Conservation (phyloP, 2,888 invertebrate species). For the Drosophila neonasuta region DNA sequence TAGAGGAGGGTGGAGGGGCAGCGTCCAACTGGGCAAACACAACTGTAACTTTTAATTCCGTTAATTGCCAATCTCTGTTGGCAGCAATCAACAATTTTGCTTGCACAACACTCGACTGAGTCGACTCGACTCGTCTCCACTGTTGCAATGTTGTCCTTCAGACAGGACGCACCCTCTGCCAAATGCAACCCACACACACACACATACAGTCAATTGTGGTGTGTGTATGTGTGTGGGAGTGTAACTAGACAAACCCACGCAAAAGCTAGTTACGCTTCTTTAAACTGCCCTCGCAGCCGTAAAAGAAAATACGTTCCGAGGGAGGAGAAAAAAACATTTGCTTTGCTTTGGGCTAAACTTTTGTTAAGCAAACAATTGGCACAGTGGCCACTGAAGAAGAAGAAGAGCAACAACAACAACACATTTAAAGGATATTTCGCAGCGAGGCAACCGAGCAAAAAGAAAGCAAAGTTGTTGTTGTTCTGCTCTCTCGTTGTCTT, state of each 20-base stretch:
- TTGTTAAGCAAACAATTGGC: conserved; percentile 79
- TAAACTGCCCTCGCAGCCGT: conserved; percentile 56
- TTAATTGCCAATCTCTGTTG: conserved; percentile 82
- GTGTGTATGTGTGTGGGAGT: conserved; percentile 4
- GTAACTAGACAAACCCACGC: conserved; percentile 34
- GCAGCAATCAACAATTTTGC: conserved; percentile 79
- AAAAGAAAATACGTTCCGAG: conserved; percentile 62
- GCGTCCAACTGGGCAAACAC: conserved; percentile 61
- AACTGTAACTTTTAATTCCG: conserved; percentile 81
- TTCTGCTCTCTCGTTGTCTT: conserved; percentile 25
- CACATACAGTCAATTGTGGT: conserved; percentile 13
- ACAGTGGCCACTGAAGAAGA: conserved; percentile 59
- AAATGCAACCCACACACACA: conserved; percentile 42
- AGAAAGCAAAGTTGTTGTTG: conserved; percentile 52
- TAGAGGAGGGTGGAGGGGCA: conserved; percentile 11
- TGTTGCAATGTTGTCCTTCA: conserved; percentile 74
- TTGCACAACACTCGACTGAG: conserved; percentile 78
- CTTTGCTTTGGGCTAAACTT: conserved; percentile 65
- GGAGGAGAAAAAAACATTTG: conserved; percentile 31
- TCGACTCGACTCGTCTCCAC: conserved; percentile 68
- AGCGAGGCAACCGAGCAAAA: conserved; percentile 65
- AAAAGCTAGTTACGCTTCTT: conserved; percentile 69
- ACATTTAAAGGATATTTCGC: conserved; percentile 72
- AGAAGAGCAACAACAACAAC: conserved; percentile 14
- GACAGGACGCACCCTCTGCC: conserved; percentile 48